A percentile compares a stretch with the other conserved stretches of the same genome.
Conservation (phyloP, 1,140 invertebrate species). For the Trinorchestia longiramus region DNA sequence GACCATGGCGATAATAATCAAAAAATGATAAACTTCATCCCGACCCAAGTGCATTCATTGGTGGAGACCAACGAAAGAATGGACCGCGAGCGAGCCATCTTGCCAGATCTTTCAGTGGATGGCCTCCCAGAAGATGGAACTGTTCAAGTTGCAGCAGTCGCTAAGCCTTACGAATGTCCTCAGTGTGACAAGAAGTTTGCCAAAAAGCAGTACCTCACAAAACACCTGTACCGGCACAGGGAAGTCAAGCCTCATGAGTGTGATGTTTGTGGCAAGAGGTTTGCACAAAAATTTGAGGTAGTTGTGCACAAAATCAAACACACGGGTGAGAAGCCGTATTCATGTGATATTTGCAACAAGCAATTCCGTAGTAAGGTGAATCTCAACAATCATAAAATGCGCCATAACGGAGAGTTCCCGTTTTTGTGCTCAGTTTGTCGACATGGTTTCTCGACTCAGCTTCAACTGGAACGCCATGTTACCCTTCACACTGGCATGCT, state of each 20-base stretch:
- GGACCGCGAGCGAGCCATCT: not conserved
- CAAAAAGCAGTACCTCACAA: constrained; percentile 78
- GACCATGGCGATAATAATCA: not conserved
- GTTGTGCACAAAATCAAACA: constrained; percentile 66
- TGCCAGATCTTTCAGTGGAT: not conserved
- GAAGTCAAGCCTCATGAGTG: constrained; percentile 65
- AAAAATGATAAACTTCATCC: constrained; percentile 8
- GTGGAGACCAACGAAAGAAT: not conserved
- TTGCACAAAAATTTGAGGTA: constrained; percentile 65
- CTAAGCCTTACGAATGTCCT: constrained; percentile 75
- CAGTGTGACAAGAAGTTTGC: constrained; percentile 78
- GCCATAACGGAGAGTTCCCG: constrained; percentile 76
- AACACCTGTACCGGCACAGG: constrained; percentile 73
- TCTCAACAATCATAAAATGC: constrained; percentile 67
- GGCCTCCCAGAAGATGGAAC: not conserved
- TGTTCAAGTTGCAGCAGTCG: not conserved
- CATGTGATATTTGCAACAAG: constrained; percentile 64
- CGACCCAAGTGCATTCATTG: constrained; percentile 35
- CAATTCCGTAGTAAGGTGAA: constrained; percentile 65
- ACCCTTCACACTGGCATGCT: constrained; percentile 66
- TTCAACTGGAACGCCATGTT: constrained; percentile 64
- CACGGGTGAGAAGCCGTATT: constrained; percentile 63
- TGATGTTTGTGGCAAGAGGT: constrained; percentile 63
- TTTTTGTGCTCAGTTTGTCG: constrained; percentile 67
- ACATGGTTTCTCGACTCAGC: constrained; percentile 71